Evolutionary conservation across 2,888 invertebrate genomes (phyloP), one percentile per base, ranked within the genome.

Genomic region (Priapulus caudatus): DNA sequence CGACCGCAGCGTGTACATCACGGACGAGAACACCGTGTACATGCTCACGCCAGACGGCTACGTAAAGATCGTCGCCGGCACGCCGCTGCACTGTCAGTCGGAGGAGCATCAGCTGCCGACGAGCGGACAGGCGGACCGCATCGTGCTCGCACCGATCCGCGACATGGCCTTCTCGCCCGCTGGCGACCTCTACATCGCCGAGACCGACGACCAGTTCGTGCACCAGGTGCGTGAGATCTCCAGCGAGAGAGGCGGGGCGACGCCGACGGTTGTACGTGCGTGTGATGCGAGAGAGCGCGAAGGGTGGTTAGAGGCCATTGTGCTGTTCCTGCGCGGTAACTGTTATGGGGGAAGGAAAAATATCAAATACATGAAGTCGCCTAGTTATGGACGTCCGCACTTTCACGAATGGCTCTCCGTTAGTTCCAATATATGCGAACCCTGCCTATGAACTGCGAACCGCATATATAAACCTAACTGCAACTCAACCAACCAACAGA

Each of bases 1-100:
- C 18, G 95, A 97, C 68, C 91, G 91, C 50, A 84, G 88, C 1
- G 74, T 98, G 5, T 90, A 95, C 69, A 91, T 98, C 63, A 87
- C 97, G 59, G 98, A 98, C 68, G 91, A 92, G 67, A 81, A 91
- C 62, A 80, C 93, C 46, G 88, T 95, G 1, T 75, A 93, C 23
- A 88, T 89, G 67, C 76, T 95, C 43, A 92, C 92, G 0, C 84
- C 85, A 20, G 91, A 92, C 67, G 82, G 86, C 77, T 68, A 72
- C 33, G 65, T 92, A 0, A 85, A 89, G 66, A 87, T 93, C 0
- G 86, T 92, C 1, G 93, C 92, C 46, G 95, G 95, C n/a, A 85
- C 86, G 51, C 91, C 92, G 15, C 75, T 90, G 22, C 91, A 93
- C 68, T 95, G 93, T 67, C 82, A 85, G 51, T n/a, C n/a, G n/a